Evolutionary conservation across 1,140 invertebrate species (phyloP), one percentile per base, ranked within the genome.

Genomic region (Teleogryllus occipitalis): DNA sequence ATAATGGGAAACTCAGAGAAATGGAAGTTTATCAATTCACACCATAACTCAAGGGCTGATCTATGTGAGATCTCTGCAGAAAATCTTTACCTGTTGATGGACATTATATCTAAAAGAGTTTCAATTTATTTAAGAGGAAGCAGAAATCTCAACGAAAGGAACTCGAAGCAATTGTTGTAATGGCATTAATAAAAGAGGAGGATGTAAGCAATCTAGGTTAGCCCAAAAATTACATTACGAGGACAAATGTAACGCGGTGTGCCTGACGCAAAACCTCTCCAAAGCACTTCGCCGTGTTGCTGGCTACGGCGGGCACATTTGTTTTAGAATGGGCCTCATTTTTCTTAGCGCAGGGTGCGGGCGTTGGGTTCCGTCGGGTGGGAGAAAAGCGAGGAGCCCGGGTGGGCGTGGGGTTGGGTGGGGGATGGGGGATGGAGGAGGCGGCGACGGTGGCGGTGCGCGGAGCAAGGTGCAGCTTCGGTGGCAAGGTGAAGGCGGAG

Each of bases 91-190:
- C 27, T 39, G 27, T 39, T 39, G 27, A 39, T 39, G 27, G 5
- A 5, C 27, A 39, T 39, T 39, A 39, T 39, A 39, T 2, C 27
- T 39, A 39, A 39, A 5, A 39, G 1, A 39, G 27, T 39, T 2
- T 39, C 27, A 39, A 39, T 39, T 39, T 39, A 39, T 39, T 39
- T 2, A 39, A 39, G 27, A 39, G 5, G 27, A 39, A 39, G 27
- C 27, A 39, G 27, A 39, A 39, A 39, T 39, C 27, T 39, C 27
- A 39, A 39, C 27, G 27, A 39, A 39, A 39, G 27, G 27, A 5
- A 39, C 27, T 39, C 27, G 27, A 39, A 39, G 74, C 49, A 78
- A 74, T 76, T n/a, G 79, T 82, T 79, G 78, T 80, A 81, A 76
- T 80, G 48, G 48, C 75, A 72, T 72, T 78, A 39, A 39, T 47